Conservation (phyloP, 2,888 invertebrate genomes). For the Junonia oenone region DNA sequence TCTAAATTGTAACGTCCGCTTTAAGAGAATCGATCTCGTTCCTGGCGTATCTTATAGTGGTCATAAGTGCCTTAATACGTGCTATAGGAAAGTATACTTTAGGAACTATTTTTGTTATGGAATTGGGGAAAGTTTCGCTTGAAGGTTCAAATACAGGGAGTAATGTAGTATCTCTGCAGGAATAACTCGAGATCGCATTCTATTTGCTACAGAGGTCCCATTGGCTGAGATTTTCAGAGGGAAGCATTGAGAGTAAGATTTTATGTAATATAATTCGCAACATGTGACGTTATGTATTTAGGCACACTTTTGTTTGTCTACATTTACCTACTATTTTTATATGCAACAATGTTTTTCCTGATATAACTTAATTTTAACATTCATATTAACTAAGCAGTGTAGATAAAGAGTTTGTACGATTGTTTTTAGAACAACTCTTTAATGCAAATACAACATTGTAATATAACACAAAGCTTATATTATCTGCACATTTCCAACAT, state of each 20-base stretch:
- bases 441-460: too few relatives aligned
- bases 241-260: conserved; percentile 14
- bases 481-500: too few relatives aligned
- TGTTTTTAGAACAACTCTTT: too few relatives aligned
- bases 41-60: conserved; percentile 37
- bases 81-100: conserved; percentile 35
- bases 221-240: conserved; percentile 50
- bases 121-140: conserved; percentile 34
- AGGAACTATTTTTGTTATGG: background rate
- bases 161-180: conserved; percentile 58
- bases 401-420: too few relatives aligned
- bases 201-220: conserved; percentile 41
- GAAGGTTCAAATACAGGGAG: conserved; percentile 43
- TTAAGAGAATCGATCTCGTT: conserved; percentile 76
- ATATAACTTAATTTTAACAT: too few relatives aligned
- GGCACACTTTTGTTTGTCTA: too few relatives aligned
- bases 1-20: conserved; percentile 34
- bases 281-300: background rate
- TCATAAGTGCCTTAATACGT: conserved; percentile 34
- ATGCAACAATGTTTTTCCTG: too few relatives aligned
- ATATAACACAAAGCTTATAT: too few relatives aligned
- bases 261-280: background rate
- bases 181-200: conserved; percentile 56
- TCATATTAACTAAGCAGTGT: too few relatives aligned
- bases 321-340: too few relatives aligned